Percentiles rank a stretch among this genome's conserved stretches.
Conservation (phyloP, 2,888 invertebrate species). For the Shargacucullia verbasci region DNA sequence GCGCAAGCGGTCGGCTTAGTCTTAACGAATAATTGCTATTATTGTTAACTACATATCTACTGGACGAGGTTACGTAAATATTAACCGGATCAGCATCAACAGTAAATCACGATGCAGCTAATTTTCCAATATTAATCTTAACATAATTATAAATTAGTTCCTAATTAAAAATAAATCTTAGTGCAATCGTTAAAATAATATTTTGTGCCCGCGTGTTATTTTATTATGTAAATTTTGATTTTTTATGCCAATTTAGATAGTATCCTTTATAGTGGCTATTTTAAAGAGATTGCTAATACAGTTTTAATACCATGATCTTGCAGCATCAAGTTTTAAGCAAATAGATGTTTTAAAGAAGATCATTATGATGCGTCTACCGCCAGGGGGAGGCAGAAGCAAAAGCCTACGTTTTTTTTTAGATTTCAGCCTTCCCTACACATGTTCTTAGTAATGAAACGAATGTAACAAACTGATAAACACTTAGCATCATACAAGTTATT, state of each 20-base stretch:
- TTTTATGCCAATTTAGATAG: slow-evolving; percentile 35
- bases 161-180: slow-evolving; percentile 28
- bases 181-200: slow-evolving; percentile 43
- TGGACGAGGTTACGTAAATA: not conserved
- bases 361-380: not conserved
- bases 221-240: slow-evolving; percentile 34
- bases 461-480: slow-evolving; percentile 2
- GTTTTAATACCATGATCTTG: slow-evolving; percentile 18
- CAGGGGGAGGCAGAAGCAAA: slow-evolving; percentile 2
- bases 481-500: slow-evolving; percentile 12
- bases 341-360: not conserved
- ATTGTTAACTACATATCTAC: not conserved
- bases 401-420: slow-evolving; percentile 12
- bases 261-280: slow-evolving; percentile 16
- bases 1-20: not conserved
- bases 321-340: slow-evolving; percentile 14
- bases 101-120: not conserved
- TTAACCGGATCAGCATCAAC: slow-evolving; percentile 15
- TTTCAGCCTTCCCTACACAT: not conserved
- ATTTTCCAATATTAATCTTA: slow-evolving; percentile 9
- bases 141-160: slow-evolving; percentile 27
- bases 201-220: slow-evolving; percentile 27
- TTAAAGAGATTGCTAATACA: slow-evolving; percentile 28
- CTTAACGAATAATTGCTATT: too few species aligned
- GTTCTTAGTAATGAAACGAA: slow-evolving; percentile 8